Evolutionary conservation across 2,113 vertebrate genomes (phyloP), one percentile per base, ranked within the genome.

Genomic region (Thalassoma bifasciatum): DNA sequence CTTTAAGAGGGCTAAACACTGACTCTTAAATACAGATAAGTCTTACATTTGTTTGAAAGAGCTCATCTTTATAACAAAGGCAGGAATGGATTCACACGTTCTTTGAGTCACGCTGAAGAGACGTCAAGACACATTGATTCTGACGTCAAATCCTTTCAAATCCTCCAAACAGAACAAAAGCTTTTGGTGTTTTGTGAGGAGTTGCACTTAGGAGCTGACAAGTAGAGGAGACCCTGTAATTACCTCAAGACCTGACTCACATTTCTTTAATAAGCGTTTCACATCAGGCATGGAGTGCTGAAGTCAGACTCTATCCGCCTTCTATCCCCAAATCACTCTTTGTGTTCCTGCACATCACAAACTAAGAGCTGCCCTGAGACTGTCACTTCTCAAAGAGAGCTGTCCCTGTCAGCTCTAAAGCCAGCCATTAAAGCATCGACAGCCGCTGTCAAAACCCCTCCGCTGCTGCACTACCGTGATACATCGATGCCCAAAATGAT

Each of bases 321-420:
- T 44, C 44, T 8, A 49, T 61, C 49, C 69, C 53, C 8, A 9
- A 65, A 56, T 66, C 52, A 11, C 58, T 68, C 40, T 57, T 21
- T 75, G 66, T 66, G 49, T 60, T 40, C 66, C 69, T 46, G 61
- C 74, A 60, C 57, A 42, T 65, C 19, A 38, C 56, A 56, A 37
- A 79, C 69, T 79, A 72, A 64, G 67, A 79, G 66, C 67, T 62
- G 46, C 42, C 58, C 42, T 47, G 79, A 5, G 3, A 56, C 44
- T 81, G 78, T 77, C 69, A 61, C 68, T 77, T 74, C 46, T 38
- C 26, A 51, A 61, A 81, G 72, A 72, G 78, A 86, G 74, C 70
- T 34, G 66, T 68, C 69, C 21, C 63, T 34, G 70, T 77, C 84
- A 64, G 19, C 26, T 66, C 50, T 23, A 24, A 76, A 74, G 34